These are phyloP conservation scores for Acleris emargana DNA, from an alignment of 2,888 invertebrate species.

Conservation along the genomic window DNA sequence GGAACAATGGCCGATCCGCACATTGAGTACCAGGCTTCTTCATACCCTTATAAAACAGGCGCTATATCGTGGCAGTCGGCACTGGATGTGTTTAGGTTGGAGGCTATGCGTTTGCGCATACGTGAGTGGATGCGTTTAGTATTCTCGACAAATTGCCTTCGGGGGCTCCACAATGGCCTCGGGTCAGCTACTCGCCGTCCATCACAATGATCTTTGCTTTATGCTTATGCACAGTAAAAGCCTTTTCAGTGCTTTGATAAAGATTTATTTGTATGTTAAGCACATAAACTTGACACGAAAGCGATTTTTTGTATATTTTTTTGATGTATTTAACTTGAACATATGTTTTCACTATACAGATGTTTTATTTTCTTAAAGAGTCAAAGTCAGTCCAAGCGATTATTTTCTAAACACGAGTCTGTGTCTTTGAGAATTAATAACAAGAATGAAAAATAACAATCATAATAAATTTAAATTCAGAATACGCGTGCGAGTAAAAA, in stretches of 20 bases:
- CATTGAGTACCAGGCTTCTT: too few species aligned
- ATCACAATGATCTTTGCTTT: constrained; percentile 46
- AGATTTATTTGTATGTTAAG: too few species aligned
- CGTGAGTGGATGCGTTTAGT: constrained; percentile 55
- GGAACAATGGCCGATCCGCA: constrained; percentile 57
- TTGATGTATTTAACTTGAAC: not conserved
- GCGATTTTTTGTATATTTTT: too few species aligned
- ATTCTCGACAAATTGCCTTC: constrained; percentile 73
- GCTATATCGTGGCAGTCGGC: too few species aligned
- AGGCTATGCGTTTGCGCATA: constrained; percentile 49
- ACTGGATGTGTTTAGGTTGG: constrained; percentile 45
- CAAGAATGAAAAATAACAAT: too few species aligned
- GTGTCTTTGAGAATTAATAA: not conserved
- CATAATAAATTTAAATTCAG: too few species aligned
- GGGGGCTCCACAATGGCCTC: constrained; percentile 59
- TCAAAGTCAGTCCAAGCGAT: not conserved
- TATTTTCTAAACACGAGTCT: not conserved
- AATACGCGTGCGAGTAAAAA: too few species aligned
- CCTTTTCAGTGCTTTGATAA: not conserved
- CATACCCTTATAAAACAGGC: too few species aligned
- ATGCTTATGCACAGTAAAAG: constrained; percentile 35
- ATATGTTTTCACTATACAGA: too few species aligned
- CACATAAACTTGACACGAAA: too few species aligned
- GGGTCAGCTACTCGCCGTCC: constrained; percentile 52
- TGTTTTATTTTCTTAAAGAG: not conserved